These are phyloP conservation scores for Okamejei kenojei DNA, from an alignment of 2,797 vertebrate species.

Conservation along the genomic window DNA sequence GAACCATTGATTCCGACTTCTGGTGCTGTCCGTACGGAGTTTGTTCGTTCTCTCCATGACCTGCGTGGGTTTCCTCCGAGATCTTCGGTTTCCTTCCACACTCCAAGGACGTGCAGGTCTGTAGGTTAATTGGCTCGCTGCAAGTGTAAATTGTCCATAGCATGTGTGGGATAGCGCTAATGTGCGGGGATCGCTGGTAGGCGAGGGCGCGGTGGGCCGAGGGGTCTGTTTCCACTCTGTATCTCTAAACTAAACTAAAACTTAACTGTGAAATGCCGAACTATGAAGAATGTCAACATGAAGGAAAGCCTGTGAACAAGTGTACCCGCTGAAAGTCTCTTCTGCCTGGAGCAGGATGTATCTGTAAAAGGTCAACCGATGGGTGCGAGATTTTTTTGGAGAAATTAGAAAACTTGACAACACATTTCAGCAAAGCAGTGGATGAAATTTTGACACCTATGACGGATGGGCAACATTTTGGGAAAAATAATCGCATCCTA, in stretches of 20 bases:
- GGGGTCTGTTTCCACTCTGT: too few relatives aligned
- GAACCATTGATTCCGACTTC: too few relatives aligned
- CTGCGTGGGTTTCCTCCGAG: too few relatives aligned
- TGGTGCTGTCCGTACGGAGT: too few relatives aligned
- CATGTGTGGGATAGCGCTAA: too few relatives aligned
- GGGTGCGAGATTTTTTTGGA: neutral
- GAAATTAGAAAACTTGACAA: conserved; percentile 34
- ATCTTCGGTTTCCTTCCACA: too few relatives aligned
- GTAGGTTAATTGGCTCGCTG: too few relatives aligned
- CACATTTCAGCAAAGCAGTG: neutral
- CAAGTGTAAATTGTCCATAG: too few relatives aligned
- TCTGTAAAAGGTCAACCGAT: neutral
- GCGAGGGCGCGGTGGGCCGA: too few relatives aligned
- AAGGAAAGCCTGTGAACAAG: neutral
- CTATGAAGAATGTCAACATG: neutral
- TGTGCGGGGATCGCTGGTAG: too few relatives aligned
- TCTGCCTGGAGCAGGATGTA: neutral
- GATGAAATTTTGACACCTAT: neutral
- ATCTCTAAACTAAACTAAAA: neutral
- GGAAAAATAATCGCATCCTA: conserved; percentile 28
- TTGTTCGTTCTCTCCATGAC: too few relatives aligned
- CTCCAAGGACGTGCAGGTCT: too few relatives aligned
- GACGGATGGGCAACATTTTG: neutral
- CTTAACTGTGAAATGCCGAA: neutral
- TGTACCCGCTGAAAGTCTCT: neutral